These are phyloP conservation scores for Pyxicephalus adspersus DNA, from an alignment of 2,113 vertebrate species.

Conservation along the genomic window DNA sequence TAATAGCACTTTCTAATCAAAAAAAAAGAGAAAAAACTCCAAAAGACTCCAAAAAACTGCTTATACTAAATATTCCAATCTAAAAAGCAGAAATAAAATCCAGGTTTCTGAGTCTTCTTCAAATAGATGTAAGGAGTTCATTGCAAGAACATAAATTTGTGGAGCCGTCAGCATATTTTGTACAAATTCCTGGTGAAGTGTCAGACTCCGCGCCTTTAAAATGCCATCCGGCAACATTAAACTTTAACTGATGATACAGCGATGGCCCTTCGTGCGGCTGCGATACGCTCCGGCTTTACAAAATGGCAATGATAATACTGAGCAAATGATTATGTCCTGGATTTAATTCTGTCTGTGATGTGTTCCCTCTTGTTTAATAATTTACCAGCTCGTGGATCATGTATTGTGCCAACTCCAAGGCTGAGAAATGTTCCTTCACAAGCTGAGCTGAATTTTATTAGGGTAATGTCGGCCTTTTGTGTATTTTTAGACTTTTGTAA, in stretches of 20 bases:
- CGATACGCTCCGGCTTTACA: neutral
- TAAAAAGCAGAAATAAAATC: slow-evolving; percentile 6
- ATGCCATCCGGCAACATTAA: slow-evolving; percentile 48
- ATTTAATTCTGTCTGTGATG: slow-evolving; percentile 47
- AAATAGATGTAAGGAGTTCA: slow-evolving; percentile 43
- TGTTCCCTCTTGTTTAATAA: slow-evolving; percentile 55
- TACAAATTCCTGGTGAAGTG: slow-evolving; percentile 38
- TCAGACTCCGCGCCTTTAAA: slow-evolving; percentile 43
- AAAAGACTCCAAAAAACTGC: too few relatives aligned
- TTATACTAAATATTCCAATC: slow-evolving; percentile 12
- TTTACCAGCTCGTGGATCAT: slow-evolving; percentile 55
- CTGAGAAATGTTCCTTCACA: too few relatives aligned
- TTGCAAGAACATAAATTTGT: slow-evolving; percentile 22
- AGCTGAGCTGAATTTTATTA: too few relatives aligned
- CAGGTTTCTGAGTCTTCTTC: neutral
- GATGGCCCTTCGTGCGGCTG: neutral
- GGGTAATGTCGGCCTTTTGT: too few relatives aligned
- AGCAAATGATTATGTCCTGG: slow-evolving; percentile 54
- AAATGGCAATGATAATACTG: slow-evolving; percentile 2
- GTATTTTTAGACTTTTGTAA: too few relatives aligned
- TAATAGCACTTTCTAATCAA: too few relatives aligned
- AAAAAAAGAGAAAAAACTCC: neutral
- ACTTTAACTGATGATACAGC: slow-evolving; percentile 49
- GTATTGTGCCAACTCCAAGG: too few relatives aligned
- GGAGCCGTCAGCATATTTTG: slow-evolving; percentile 40